Evolutionary conservation across 92 coral and sea anemone species (phyloP).

Genomic region (Palythoa grandis): DNA sequence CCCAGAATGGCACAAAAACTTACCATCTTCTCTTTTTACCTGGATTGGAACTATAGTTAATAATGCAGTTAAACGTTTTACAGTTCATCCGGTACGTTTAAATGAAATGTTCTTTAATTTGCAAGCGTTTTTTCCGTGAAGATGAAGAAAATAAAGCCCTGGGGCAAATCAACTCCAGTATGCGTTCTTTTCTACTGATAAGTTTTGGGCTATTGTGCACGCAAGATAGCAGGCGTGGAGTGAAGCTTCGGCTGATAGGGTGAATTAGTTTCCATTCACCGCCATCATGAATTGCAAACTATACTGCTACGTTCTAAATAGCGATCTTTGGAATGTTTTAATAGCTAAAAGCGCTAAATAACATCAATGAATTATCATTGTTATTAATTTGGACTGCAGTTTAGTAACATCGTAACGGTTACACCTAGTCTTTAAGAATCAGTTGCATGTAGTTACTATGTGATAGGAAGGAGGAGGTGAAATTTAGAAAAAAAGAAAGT

Average conservation of each 20-base stretch:
- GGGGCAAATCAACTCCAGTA: not conserved
- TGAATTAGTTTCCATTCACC: not conserved
- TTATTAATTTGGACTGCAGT: too few species aligned
- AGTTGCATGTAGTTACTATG: too few species aligned
- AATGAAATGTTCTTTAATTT: not conserved
- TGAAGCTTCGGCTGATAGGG: not conserved
- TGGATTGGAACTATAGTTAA: not conserved
- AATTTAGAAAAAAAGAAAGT: too few species aligned
- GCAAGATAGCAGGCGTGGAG: conserved; percentile 13
- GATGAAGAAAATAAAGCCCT: not conserved
- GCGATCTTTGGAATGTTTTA: too few species aligned
- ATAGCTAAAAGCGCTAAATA: too few species aligned
- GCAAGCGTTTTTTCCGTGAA: not conserved
- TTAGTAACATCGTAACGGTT: too few species aligned
- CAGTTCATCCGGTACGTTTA: not conserved
- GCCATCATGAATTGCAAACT: not conserved
- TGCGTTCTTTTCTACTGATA: not conserved
- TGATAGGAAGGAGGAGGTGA: too few species aligned
- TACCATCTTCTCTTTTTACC: not conserved
- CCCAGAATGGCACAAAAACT: not conserved
- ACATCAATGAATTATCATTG: too few species aligned
- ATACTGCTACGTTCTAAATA: too few species aligned
- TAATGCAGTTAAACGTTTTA: not conserved
- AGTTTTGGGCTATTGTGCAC: conserved; percentile 12
- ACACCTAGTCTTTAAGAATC: too few species aligned